Base-by-base conservation (phyloP, 2,797 vertebrate species). In the Pygocentrus nattereri region DNA sequence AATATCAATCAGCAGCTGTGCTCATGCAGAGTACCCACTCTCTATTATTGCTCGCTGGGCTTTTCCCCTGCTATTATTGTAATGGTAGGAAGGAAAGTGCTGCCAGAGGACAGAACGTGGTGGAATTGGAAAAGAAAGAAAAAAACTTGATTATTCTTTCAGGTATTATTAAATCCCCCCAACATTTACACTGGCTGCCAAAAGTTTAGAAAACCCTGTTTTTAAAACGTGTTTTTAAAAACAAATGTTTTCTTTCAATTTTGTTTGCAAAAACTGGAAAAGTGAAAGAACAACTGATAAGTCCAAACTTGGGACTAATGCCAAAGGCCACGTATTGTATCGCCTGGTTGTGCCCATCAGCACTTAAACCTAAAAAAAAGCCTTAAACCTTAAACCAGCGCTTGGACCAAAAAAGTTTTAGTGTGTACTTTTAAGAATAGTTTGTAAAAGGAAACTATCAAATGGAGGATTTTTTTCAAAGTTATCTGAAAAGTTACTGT, bases 61-160 rank as follows among this genome's bases (percentile, higher is more conserved):
- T 18, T 44, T 69, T 65, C 31, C 59, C 62, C 65, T 69, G 21
- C 65, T 69, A 25, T 69, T 69, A 69, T 47, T 69, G 65, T 69
- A 69, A 47, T 69, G 65, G 21, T 69, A 25, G 27, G 16, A 62
- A 31, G 27, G 62, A 38, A 65, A 38, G 62, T 38, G 31, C 62
- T 65, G 62, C 62, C 62, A 65, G 21, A 65, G 30, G 31, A 65
- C 19, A 16, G 0, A 18, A 21, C 30, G 30, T 65, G 65, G 30
- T 10, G 62, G 18, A 38, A 21, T 65, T 12, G 27, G 5, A 7
- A n/a, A 27, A 27, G 7, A 59, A 58, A 59, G 13, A 59, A 10
- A 38, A 41, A 44, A 44, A 8, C 41, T 44, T 44, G 41, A 44
- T 30, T 11, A 12, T 30, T 61, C 16, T 31, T 16, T 61, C 19